Conservation (phyloP, 2,113 vertebrate genomes). For the Elaphurus davidianus region DNA sequence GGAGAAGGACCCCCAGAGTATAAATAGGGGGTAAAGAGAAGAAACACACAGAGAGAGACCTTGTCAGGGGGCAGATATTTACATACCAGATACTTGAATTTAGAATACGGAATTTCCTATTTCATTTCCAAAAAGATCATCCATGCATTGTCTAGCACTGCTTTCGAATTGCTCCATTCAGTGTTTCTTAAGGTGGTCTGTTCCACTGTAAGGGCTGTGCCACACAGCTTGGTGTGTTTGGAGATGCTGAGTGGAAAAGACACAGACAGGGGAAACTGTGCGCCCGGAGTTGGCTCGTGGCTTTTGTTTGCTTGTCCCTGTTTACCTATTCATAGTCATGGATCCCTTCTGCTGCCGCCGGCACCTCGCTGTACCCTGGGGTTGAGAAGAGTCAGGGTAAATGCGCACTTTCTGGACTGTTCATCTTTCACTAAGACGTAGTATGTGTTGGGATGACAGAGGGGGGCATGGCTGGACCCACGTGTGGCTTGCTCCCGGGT, state of each 20-base stretch:
- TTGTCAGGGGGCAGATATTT: not conserved
- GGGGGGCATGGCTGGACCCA: slow-evolving; percentile 12
- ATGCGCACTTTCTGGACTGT: not conserved
- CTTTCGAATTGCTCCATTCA: not conserved
- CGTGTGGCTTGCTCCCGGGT: not conserved
- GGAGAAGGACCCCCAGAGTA: not conserved
- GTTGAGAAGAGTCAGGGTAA: not conserved
- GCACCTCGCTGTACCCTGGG: not conserved
- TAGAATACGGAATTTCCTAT: not conserved
- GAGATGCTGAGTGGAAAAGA: not conserved
- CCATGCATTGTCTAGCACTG: not conserved
- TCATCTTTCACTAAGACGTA: not conserved
- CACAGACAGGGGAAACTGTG: not conserved
- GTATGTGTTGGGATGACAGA: slow-evolving; percentile 22
- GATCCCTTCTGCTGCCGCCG: not conserved
- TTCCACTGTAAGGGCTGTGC: not conserved
- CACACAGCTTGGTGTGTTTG: not conserved
- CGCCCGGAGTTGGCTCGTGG: not conserved
- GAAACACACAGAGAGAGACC: not conserved
- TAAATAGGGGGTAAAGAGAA: not conserved
- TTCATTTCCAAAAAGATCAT: not conserved
- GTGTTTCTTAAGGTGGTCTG: not conserved
- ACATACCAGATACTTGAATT: not conserved
- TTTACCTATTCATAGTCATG: slow-evolving; percentile 5
- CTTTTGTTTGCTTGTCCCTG: slow-evolving; percentile 43